Percentiles rank a stretch among this genome's conserved stretches.
Conservation (phyloP, 2,113 vertebrate genomes). For the Potamarius usumacintae region DNA sequence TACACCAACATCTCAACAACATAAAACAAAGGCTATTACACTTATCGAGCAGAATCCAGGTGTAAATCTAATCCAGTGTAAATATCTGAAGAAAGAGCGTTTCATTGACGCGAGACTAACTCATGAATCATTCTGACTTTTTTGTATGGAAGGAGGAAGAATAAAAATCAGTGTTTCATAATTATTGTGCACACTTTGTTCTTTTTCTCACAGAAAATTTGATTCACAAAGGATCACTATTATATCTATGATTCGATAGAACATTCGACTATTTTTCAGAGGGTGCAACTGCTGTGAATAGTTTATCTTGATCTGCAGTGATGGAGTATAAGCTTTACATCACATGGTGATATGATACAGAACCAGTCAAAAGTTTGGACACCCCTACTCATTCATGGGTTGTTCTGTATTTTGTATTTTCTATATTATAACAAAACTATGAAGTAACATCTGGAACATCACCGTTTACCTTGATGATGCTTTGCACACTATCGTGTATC, state of each 20-base stretch:
- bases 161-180: conserved; percentile 10
- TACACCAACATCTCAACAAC: not conserved
- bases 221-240: not conserved
- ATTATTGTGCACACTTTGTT: not conserved
- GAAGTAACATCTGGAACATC: no score
- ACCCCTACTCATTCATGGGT: no score
- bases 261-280: not conserved
- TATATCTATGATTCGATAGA: not conserved
- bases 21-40: conserved; percentile 8
- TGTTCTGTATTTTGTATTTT: no score
- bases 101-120: not conserved
- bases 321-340: not conserved
- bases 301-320: not conserved
- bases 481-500: no score
- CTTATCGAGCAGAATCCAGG: not conserved
- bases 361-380: no score
- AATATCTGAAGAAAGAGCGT: not conserved
- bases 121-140: conserved; percentile 18
- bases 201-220: not conserved
- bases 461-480: no score
- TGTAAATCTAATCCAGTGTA: not conserved
- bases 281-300: not conserved
- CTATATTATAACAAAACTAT: no score
- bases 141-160: not conserved
- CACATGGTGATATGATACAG: no score